Conservation (phyloP, 2,113 vertebrate species). For the Mus musculus region GRCm39 chr8:118682501-118683000, state of each 20-base stretch:
- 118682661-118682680: not conserved
- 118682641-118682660: not conserved
- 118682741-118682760: not conserved
- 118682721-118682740: not conserved
- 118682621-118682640: not conserved
- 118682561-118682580: not conserved
- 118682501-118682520: not conserved
- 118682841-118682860: not conserved
- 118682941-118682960: not conserved
- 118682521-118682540: not conserved
- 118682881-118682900: not conserved
- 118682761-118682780: not conserved
- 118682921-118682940: not conserved
- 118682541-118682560: not conserved
- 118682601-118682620: not conserved
- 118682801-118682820: not conserved
- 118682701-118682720: not conserved
- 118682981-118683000: not conserved
- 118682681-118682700: not conserved
- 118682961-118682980: not conserved
- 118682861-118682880: not conserved
- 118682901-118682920: not conserved
- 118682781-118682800: not conserved
- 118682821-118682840: not conserved
- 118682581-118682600: not conserved